Base-by-base conservation (phyloP, 1,140 invertebrate species). In the Battus philenor region DNA sequence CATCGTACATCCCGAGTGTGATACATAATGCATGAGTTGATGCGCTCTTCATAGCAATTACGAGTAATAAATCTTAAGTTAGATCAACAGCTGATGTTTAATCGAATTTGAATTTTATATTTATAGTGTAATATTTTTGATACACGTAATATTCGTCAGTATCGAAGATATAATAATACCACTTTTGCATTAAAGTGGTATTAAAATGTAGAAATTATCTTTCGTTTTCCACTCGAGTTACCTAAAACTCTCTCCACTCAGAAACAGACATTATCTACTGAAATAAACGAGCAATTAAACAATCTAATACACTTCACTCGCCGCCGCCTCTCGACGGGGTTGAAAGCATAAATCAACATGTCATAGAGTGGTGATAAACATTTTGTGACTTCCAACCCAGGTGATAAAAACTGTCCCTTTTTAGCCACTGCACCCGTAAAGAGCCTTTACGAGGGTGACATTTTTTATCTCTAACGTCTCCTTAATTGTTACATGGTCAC, bases 201-300 rank as follows among this genome's bases (percentile, higher is more conserved):
- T n/a, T n/a, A n/a, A n/a, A n/a, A n/a, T n/a, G n/a, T n/a, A 52
- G 60, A 53, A 48, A 38, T 57, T 63, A 69, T 68, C 54, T 47
- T 44, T 39, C 17, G 48, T 64, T 56, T 60, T 62, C 60, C 67
- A 72, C 68, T 77, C 63, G 50, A 52, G 60, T 64, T 60, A 68
- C 63, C 64, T 60, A 60, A 65, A 66, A 68, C 57, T 49, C 54
- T 68, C 59, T 29, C 44, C 47, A 57, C 63, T 50, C 59, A 51
- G 54, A 50, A 55, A 52, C 60, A 49, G 57, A 54, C 68, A 67
- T 79, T 85, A 85, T 85, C 81, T 69, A 64, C 53, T 34, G 65
- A 73, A 83, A 82, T 82, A 81, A 85, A 85, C 79, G 78, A 78
- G 75, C 78, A 82, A 85, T 85, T 85, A 82, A 81, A 78, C 54